Evolutionary conservation across 2,888 invertebrate genomes (phyloP).

Genomic region (Abrostola tripartita): DNA sequence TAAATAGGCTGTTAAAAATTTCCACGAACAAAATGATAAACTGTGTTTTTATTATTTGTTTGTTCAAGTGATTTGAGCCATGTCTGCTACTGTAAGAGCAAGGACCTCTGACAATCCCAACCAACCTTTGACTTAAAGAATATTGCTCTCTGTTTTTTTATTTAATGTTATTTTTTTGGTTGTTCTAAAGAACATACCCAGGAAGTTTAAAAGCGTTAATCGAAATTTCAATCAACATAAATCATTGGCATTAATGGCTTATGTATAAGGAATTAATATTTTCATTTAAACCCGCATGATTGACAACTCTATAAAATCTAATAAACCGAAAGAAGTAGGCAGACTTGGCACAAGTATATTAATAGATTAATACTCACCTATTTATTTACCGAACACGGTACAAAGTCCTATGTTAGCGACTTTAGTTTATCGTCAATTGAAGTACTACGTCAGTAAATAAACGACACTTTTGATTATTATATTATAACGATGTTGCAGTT

Average conservation of each 20-base stretch:
- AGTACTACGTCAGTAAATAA: slow-evolving; percentile 19
- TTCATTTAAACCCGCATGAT: slow-evolving; percentile 2
- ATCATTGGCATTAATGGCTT: slow-evolving; percentile 1
- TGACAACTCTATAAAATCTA: slow-evolving; percentile 2
- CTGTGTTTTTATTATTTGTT: not conserved
- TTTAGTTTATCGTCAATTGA: slow-evolving; percentile 3
- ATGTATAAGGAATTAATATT: slow-evolving; percentile 1
- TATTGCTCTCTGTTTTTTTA: not conserved
- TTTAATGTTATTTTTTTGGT: not conserved
- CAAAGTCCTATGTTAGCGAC: not conserved
- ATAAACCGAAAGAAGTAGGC: not conserved
- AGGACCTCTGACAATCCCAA: not conserved
- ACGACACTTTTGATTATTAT: slow-evolving; percentile 40
- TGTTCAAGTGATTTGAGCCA: not conserved
- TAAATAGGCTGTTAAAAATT: not conserved
- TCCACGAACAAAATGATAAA: not conserved
- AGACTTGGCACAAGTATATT: not conserved
- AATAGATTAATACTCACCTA: no score
- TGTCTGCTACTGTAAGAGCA: slow-evolving; percentile 2
- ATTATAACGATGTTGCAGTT: slow-evolving; percentile 46
- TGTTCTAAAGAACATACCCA: not conserved
- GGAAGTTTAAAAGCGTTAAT: not conserved
- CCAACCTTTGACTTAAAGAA: not conserved
- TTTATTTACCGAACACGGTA: no score
- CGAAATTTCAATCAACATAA: slow-evolving; percentile 5